Conservation (phyloP, 2,113 vertebrate species). For the Otolemur garnettii region DNA sequence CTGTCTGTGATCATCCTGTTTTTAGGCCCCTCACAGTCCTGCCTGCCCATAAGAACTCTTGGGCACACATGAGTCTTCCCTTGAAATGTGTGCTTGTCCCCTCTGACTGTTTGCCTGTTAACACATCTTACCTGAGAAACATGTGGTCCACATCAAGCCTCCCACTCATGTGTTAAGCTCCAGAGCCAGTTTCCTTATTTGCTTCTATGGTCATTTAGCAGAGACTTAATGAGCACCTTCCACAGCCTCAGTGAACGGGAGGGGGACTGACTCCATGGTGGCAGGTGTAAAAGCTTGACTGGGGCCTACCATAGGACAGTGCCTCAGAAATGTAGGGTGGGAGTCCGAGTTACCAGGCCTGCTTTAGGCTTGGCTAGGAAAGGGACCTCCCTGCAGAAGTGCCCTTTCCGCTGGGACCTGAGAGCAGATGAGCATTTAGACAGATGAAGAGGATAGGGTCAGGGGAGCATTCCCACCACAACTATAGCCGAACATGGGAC, state of each 20-base stretch:
- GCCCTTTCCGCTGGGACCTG: neutral
- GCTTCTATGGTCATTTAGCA: neutral
- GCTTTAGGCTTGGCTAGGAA: neutral
- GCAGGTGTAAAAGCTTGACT: neutral
- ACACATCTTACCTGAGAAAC: no score
- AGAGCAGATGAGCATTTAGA: neutral
- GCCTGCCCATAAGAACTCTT: neutral
- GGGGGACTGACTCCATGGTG: no score
- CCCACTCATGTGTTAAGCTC: neutral
- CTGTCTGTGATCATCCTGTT: neutral
- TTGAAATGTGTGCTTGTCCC: neutral
- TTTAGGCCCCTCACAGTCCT: neutral
- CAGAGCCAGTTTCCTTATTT: neutral
- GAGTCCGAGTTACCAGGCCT: neutral
- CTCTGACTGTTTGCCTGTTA: neutral
- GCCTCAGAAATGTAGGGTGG: neutral
- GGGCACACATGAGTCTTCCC: neutral
- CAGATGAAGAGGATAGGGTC: neutral
- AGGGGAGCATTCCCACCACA: accelerated
- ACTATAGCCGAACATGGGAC: neutral
- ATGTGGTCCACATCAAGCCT: neutral
- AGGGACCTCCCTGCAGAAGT: neutral
- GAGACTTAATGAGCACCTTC: neutral
- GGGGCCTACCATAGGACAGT: neutral
- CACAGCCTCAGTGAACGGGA: neutral